These are phyloP conservation scores for Ctenosaura bakeri DNA, from an alignment of 2,797 vertebrate genomes.

Conservation along the genomic window DNA sequence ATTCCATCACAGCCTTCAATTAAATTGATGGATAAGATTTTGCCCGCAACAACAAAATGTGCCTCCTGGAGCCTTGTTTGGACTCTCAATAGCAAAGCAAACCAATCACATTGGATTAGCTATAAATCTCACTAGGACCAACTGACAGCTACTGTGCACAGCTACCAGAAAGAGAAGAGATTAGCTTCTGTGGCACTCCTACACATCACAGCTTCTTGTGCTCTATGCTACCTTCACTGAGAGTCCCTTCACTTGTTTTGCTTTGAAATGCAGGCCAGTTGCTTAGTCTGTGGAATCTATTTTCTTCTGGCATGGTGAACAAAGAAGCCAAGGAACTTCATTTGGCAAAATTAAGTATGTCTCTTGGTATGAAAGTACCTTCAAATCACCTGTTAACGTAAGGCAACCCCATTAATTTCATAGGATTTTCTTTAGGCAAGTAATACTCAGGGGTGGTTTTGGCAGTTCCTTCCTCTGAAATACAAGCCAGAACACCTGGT, in stretches of 20 bases:
- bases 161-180: constrained; percentile 64
- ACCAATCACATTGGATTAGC: constrained; percentile 63
- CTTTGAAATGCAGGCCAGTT: background rate
- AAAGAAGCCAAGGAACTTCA: background rate
- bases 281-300: background rate
- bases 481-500: too few relatives aligned
- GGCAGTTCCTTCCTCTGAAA: too few relatives aligned
- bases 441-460: too few relatives aligned
- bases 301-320: too few relatives aligned
- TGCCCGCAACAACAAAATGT: constrained; percentile 57
- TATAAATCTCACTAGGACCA: constrained; percentile 65
- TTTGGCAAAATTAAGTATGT: background rate
- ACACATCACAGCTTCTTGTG: constrained; percentile 3
- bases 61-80: constrained; percentile 62
- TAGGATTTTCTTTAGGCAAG: too few relatives aligned
- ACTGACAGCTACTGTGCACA: constrained; percentile 60
- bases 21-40: constrained; percentile 69
- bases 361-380: too few relatives aligned
- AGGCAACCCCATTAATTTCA: too few relatives aligned
- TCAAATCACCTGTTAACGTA: too few relatives aligned
- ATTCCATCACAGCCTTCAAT: constrained; percentile 63
- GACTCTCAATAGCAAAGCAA: constrained; percentile 66
- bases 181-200: constrained; percentile 47
- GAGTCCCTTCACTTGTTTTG: background rate
- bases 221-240: constrained; percentile 2